phyloP scores from a whole-genome alignment of 2,888 invertebrate species.

The Melanostoma scalare region DNA sequence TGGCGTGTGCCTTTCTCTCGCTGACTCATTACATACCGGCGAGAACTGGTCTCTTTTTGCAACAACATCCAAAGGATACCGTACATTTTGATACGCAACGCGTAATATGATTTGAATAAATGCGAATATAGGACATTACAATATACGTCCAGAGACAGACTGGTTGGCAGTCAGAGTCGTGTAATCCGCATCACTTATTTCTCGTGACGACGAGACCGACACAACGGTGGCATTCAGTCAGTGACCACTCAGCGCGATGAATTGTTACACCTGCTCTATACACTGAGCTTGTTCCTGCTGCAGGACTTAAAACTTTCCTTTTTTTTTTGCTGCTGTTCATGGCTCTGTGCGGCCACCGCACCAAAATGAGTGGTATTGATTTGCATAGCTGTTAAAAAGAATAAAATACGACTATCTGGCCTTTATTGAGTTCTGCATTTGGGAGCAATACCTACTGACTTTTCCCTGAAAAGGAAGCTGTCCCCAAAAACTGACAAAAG shows the following conservation, averaged over 20 bases:
- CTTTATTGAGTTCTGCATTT: too few relatives aligned
- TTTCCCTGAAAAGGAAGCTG: constrained; percentile 22
- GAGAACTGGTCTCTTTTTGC: constrained; percentile 50
- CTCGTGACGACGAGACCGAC: constrained; percentile 42
- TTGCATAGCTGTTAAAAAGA: constrained; percentile 33
- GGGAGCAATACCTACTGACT: background rate
- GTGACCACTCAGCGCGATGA: constrained; percentile 58
- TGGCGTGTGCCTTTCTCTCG: constrained; percentile 73
- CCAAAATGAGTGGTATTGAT: constrained; percentile 20
- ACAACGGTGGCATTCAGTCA: constrained; percentile 66
- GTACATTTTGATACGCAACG: constrained; percentile 51
- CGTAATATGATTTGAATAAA: constrained; percentile 68
- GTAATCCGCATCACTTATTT: constrained; percentile 57
- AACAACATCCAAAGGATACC: constrained; percentile 49
- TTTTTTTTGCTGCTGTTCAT: constrained; percentile 30
- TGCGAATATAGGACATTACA: constrained; percentile 65
- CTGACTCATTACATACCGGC: constrained; percentile 57
- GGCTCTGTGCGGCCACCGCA: constrained; percentile 13
- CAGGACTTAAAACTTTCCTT: constrained; percentile 68
- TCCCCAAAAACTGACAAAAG: constrained; percentile 3
- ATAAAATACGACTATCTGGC: constrained; percentile 1
- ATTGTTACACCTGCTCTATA: constrained; percentile 67
- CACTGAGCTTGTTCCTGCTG: constrained; percentile 43
- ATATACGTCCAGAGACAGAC: constrained; percentile 16
- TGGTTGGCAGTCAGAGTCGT: constrained; percentile 60